These are phyloP conservation scores for Dipodomys spectabilis DNA, from an alignment of 2,113 vertebrate genomes.

Conservation along the genomic window DNA sequence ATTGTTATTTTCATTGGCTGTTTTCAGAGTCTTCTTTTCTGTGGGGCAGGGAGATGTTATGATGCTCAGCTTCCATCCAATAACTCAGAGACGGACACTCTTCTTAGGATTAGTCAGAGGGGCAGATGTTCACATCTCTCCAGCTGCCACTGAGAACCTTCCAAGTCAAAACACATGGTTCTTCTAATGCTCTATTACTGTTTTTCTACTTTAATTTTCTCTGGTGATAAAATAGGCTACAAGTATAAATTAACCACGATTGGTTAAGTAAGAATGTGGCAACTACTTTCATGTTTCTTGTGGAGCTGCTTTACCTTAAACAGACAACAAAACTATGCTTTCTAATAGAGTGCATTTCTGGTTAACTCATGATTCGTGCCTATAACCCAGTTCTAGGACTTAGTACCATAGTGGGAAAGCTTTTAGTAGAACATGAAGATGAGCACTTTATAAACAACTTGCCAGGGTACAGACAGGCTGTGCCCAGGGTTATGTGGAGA, in stretches of 20 bases:
- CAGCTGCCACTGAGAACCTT: not conserved
- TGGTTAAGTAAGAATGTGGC: constrained; percentile 10
- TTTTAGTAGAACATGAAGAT: constrained; percentile 6
- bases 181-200: not conserved
- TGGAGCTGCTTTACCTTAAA: not conserved
- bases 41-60: not conserved
- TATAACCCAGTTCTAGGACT: not conserved
- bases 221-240: not conserved
- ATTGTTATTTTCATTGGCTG: not conserved
- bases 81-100: not conserved
- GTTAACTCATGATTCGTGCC: not conserved
- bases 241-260: constrained; percentile 13
- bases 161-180: not conserved
- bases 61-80: not conserved
- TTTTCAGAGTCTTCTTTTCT: not conserved
- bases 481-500: not conserved
- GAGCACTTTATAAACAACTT: not conserved
- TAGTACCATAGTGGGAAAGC: not conserved
- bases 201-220: not conserved
- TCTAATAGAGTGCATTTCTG: constrained; percentile 3
- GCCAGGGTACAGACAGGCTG: not conserved
- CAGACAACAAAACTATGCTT: not conserved
- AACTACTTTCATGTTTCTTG: constrained; percentile 9
- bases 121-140: not conserved
- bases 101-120: not conserved